Evolutionary conservation across 2,888 invertebrate genomes (phyloP).

Genomic region (Tipula helvola): DNA sequence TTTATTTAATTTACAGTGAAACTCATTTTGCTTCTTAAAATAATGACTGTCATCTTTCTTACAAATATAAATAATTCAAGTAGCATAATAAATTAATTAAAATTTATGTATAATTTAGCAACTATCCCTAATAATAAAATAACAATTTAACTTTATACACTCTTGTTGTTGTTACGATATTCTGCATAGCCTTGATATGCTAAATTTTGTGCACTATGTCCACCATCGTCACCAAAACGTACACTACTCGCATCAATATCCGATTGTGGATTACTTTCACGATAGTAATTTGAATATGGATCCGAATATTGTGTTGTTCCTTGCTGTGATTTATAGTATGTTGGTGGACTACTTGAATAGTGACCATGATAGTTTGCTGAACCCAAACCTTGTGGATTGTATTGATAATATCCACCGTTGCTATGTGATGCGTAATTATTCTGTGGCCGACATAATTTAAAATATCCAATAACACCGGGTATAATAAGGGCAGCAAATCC

Average conservation of each 20-base stretch:
- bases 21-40: neutral
- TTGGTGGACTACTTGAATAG: conserved; percentile 25
- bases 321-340: conserved; percentile 15
- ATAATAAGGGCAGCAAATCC: conserved; percentile 67
- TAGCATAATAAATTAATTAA: neutral
- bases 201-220: conserved; percentile 44
- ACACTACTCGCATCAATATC: conserved; percentile 38
- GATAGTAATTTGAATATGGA: conserved; percentile 34
- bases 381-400: conserved; percentile 62
- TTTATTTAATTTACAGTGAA: neutral
- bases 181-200: conserved; percentile 63
- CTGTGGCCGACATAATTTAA: conserved; percentile 68
- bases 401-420: conserved; percentile 42
- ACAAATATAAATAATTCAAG: neutral
- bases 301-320: conserved; percentile 29
- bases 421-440: conserved; percentile 40
- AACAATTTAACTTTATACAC: neutral
- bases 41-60: neutral
- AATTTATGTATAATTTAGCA: neutral
- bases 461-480: conserved; percentile 71
- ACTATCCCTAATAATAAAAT: neutral
- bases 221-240: conserved; percentile 48
- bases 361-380: conserved; percentile 45
- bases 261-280: conserved; percentile 25
- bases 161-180: conserved; percentile 42